phyloP scores from a whole-genome alignment of 2,797 vertebrate genomes.

The Percopsis omiscomaycus region DNA sequence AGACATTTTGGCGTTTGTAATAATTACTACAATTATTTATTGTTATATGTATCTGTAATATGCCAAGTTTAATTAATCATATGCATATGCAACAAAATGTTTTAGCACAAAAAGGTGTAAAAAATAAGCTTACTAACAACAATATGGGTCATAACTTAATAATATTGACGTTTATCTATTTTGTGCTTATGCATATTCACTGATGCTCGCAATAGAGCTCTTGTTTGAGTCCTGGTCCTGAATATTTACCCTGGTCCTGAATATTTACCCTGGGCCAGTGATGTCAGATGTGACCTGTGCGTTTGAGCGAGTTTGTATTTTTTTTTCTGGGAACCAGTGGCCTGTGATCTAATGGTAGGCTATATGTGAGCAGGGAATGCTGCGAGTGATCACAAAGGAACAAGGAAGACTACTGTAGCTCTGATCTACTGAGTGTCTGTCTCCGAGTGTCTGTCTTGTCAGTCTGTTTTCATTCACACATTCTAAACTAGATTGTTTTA shows the following conservation, averaged over 20 bases:
- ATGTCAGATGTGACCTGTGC: constrained; percentile 17
- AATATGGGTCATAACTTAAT: background rate
- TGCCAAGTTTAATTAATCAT: background rate
- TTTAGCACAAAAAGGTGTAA: background rate
- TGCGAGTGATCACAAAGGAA: background rate
- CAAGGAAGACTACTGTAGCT: background rate
- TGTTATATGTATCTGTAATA: background rate
- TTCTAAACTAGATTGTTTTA: no score
- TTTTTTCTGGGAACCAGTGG: constrained; percentile 37
- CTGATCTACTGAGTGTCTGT: no score
- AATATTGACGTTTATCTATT: background rate
- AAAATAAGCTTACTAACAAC: background rate
- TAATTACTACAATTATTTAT: background rate
- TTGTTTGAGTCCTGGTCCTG: constrained; percentile 17
- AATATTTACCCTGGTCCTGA: constrained; percentile 25
- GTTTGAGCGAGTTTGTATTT: constrained; percentile 18
- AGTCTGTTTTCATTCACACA: no score
- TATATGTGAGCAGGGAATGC: constrained; percentile 1
- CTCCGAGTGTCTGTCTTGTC: no score
- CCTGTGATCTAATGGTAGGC: constrained; percentile 20
- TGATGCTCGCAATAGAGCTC: background rate
- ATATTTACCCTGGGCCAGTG: constrained; percentile 16
- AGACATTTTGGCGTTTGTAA: background rate
- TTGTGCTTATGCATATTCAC: constrained; percentile 5
- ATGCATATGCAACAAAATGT: background rate